Percentiles rank a stretch among this genome's conserved stretches.
Evolutionary conservation across 2,797 vertebrate species (phyloP).

Genomic region (Acipenser oxyrinchus): DNA sequence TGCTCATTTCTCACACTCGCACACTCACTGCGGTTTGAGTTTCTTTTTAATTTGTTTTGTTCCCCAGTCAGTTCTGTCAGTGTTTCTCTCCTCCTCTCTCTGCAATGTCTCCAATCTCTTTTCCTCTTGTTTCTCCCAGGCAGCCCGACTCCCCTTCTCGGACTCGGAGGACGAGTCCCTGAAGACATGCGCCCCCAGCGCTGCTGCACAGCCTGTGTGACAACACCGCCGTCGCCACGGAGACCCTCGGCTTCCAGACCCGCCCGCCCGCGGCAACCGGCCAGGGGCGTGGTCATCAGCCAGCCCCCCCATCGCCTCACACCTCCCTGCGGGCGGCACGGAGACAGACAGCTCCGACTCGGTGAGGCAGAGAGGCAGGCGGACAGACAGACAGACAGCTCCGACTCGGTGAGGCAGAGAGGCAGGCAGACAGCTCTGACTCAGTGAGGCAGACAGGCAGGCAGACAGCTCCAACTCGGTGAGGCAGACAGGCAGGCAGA

Average conservation of each 20-base stretch:
- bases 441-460: no score
- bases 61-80: no score
- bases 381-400: not conserved
- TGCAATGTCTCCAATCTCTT: no score
- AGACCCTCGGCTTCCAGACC: slow-evolving; percentile 25
- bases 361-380: no score
- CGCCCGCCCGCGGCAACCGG: slow-evolving; percentile 46
- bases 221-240: slow-evolving; percentile 36
- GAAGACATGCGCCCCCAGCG: slow-evolving; percentile 65
- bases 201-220: slow-evolving; percentile 68
- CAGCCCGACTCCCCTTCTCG: slow-evolving; percentile 45
- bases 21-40: no score
- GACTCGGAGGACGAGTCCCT: slow-evolving; percentile 76
- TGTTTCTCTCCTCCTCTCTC: no score
- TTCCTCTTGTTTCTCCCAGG: slow-evolving; percentile 32
- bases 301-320: slow-evolving; percentile 72
- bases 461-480: no score
- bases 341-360: slow-evolving; percentile 50
- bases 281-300: slow-evolving; percentile 71
- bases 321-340: slow-evolving; percentile 50
- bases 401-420: no score
- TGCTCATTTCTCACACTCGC: no score
- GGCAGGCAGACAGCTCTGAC: no score
- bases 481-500: no score
- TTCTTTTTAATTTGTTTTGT: no score